phyloP scores from a whole-genome alignment of 2,888 invertebrate genomes.

The Pimpla rufipes region DNA sequence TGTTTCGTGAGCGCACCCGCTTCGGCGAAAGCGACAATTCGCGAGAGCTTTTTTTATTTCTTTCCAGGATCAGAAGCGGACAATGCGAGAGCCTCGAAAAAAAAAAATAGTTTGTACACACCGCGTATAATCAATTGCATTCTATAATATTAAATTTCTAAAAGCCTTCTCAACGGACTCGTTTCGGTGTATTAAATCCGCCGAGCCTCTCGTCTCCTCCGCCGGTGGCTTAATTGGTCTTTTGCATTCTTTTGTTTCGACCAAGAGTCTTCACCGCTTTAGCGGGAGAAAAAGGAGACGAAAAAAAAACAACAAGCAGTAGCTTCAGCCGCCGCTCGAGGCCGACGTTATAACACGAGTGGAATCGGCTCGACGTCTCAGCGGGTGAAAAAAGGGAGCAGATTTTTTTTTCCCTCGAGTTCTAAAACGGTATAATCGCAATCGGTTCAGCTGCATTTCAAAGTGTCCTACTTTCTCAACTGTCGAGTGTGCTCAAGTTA shows the following conservation, averaged over 20 bases:
- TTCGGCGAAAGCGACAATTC: background rate
- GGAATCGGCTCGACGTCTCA: background rate
- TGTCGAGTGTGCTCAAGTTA: constrained; percentile 46
- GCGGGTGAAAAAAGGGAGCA: background rate
- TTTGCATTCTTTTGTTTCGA: constrained; percentile 24
- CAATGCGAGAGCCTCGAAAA: background rate
- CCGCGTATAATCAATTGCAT: background rate
- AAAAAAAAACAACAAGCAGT: constrained; percentile 1
- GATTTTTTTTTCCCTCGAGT: constrained; percentile 20
- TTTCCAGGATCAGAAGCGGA: background rate
- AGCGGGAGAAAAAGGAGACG: background rate
- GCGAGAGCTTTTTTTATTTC: background rate
- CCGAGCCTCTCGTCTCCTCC: constrained; percentile 8
- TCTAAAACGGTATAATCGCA: constrained; percentile 29
- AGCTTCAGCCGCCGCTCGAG: background rate
- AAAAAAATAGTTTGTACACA: background rate
- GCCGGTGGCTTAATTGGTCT: constrained; percentile 20
- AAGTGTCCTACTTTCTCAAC: constrained; percentile 64
- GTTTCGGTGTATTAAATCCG: background rate
- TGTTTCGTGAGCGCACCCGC: background rate
- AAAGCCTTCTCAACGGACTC: background rate
- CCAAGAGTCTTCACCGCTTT: constrained; percentile 7
- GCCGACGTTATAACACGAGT: constrained; percentile 6
- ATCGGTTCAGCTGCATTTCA: constrained; percentile 60
- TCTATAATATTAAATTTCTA: background rate